Base-by-base conservation (phyloP, 2,797 vertebrate genomes). In the Lepidocolaptes lacrymiger region DNA sequence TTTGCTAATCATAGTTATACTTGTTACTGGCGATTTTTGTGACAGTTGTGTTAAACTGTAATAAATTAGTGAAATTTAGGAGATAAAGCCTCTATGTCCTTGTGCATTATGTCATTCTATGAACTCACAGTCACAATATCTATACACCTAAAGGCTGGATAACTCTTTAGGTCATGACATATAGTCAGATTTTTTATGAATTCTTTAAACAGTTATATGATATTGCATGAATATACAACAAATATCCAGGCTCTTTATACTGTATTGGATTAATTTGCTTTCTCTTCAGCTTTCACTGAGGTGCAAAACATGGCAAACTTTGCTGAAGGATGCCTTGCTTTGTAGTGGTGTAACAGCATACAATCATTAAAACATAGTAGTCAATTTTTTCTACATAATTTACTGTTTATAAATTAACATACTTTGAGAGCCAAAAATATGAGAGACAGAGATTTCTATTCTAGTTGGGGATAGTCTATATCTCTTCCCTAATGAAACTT, bases 101-200 rank as follows among this genome's bases (percentile, higher is more conserved):
- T 61, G 19, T 48, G 7, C 34, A 36, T 61, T 52, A 34, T 0
- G 0, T 14, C 16, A 32, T 14, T 6, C 10, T 51, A 2, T 51
- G 39, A 59, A 75, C 18, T 82, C 18, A 28, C 0, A 4, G 17
- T 39, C 1, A 3, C 21, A 61, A 26, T 21, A 22, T 51, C 27
- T 64, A 14, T 6, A n/a, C 1, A 26, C 2, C 3, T 6, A 4
- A 68, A 51, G 28, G 2, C 7, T 79, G 8, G 0, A 5, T 23
- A 79, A 16, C 3, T 3, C 10, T 32, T 62, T 44, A 74, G 43
- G 3, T 22, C 7, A 39, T 39, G 34, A 56, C 0, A 36, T 27
- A 48, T 14, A 36, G 6, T 58, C 20, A 56, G 3, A 7, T 69
- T 0, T 51, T 9, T 73, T 23, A 58, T 2, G 2, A 55, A 22